A percentile compares a stretch with the other conserved stretches of the same genome.
phyloP scores from a whole-genome alignment of 2,888 invertebrate species.

The Hemithea aestivaria region DNA sequence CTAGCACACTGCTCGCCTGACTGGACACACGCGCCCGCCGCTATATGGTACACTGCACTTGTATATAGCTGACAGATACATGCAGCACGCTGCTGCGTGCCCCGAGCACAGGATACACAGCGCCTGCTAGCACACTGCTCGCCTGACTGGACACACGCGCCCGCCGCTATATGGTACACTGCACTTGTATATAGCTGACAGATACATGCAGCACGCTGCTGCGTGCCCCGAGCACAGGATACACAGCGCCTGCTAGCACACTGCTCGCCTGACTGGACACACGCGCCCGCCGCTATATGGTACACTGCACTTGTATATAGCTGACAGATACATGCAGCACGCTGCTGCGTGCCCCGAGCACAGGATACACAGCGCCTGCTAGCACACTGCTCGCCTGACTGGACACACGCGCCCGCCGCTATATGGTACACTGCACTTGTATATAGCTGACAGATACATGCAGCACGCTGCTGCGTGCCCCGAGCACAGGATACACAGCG shows the following conservation, averaged over 20 bases:
- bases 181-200: too few relatives aligned
- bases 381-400: constrained; percentile 40
- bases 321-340: too few relatives aligned
- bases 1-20: constrained; percentile 36
- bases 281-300: constrained; percentile 58
- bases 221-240: constrained; percentile 23
- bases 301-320: too few relatives aligned
- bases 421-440: constrained; percentile 59
- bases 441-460: too few relatives aligned
- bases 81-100: constrained; percentile 25
- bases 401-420: constrained; percentile 60
- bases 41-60: constrained; percentile 60
- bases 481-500: constrained; percentile 26
- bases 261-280: constrained; percentile 56
- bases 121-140: constrained; percentile 29
- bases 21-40: constrained; percentile 62
- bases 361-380: constrained; percentile 28
- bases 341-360: constrained; percentile 20
- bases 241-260: constrained; percentile 23
- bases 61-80: too few relatives aligned
- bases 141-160: constrained; percentile 63
- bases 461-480: constrained; percentile 24
- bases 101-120: constrained; percentile 25
- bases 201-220: constrained; percentile 26
- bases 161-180: constrained; percentile 54